These are phyloP conservation scores for Conus betulinus DNA, from an alignment of 1,140 invertebrate genomes.

Conservation along the genomic window DNA sequence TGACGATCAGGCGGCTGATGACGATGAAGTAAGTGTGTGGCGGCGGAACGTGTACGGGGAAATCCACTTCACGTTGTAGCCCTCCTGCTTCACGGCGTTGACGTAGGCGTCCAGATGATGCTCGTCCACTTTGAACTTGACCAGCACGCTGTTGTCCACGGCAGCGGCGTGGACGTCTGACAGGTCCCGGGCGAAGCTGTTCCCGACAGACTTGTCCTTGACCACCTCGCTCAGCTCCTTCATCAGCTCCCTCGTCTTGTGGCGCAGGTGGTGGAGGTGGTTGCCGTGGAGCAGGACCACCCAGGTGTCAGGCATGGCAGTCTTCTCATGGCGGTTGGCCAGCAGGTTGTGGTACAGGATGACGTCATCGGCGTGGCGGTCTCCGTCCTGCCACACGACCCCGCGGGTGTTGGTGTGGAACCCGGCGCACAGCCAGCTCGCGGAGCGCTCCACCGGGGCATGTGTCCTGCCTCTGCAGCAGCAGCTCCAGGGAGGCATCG, in stretches of 20 bases:
- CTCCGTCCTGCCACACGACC: conserved; percentile 63
- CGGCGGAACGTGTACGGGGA: conserved; percentile 54
- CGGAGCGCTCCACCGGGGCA: conserved; percentile 41
- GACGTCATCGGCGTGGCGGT: conserved; percentile 61
- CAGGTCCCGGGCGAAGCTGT: conserved; percentile 58
- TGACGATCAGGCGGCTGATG: conserved; percentile 48
- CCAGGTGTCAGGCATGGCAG: conserved; percentile 49
- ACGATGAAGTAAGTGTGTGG: conserved; percentile 63
- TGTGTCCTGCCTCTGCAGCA: conserved; percentile 47
- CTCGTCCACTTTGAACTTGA: conserved; percentile 62
- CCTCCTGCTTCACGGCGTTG: conserved; percentile 54
- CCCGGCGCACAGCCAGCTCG: conserved; percentile 58
- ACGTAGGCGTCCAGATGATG: conserved; percentile 63
- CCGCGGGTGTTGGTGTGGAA: conserved; percentile 58
- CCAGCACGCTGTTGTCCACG: conserved; percentile 32
- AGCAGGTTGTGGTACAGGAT: conserved; percentile 62
- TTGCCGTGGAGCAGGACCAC: conserved; percentile 56
- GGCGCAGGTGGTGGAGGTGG: conserved; percentile 54
- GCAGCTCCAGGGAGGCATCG: conserved; percentile 46
- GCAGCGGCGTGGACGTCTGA: conserved; percentile 49
- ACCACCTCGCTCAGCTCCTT: conserved; percentile 45
- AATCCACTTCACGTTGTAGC: conserved; percentile 63
- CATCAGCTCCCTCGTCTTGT: conserved; percentile 54
- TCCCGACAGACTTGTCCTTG: neutral
- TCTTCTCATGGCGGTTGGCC: neutral